Evolutionary conservation across 2,797 vertebrate genomes (phyloP).

Genomic region (Tolypeutes matacus): DNA sequence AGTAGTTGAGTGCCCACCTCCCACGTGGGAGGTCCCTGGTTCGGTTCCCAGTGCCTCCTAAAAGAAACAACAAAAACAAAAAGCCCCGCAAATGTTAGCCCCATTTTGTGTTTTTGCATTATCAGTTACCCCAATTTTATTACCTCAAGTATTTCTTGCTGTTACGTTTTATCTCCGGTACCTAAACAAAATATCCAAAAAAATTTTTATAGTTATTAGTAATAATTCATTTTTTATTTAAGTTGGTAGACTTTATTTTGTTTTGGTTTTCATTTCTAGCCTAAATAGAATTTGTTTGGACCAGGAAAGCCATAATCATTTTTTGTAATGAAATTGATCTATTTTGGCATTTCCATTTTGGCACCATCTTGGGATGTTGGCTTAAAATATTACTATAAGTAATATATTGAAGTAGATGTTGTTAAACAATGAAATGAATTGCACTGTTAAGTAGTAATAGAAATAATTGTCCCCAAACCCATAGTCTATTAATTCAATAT

Average conservation of each 20-base stretch:
- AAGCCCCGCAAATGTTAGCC: neutral
- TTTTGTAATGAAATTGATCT: slow-evolving; percentile 72
- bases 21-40: no score
- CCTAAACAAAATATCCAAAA: slow-evolving; percentile 37
- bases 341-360: slow-evolving; percentile 46
- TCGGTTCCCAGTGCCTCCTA: no score
- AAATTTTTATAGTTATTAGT: slow-evolving; percentile 15
- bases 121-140: slow-evolving; percentile 43
- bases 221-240: slow-evolving; percentile 16
- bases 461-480: slow-evolving; percentile 17
- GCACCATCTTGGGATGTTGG: neutral
- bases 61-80: no score
- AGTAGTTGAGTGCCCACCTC: no score
- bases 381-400: slow-evolving; percentile 68
- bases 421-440: slow-evolving; percentile 65
- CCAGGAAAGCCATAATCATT: slow-evolving; percentile 70
- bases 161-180: slow-evolving; percentile 45
- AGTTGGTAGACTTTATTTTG: slow-evolving; percentile 52
- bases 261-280: slow-evolving; percentile 67
- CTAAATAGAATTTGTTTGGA: slow-evolving; percentile 40
- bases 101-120: neutral
- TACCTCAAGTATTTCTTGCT: neutral
- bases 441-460: neutral
- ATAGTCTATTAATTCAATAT: neutral
- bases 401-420: slow-evolving; percentile 61